Evolutionary conservation across 2,113 vertebrate genomes (phyloP).

Genomic region (Scomber scombrus): DNA sequence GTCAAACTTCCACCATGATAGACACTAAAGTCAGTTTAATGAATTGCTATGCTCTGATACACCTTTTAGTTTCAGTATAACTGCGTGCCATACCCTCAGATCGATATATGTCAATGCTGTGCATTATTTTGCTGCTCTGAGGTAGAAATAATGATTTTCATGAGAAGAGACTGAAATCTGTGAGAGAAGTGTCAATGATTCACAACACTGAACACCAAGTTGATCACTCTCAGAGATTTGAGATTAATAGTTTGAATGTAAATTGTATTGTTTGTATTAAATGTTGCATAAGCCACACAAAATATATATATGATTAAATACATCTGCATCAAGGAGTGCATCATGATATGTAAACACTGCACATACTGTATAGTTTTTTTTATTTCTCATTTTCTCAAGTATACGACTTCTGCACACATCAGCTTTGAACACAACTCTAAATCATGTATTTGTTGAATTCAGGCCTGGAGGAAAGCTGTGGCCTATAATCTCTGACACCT

Average conservation of each 20-base stretch:
- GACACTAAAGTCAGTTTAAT: conserved; percentile 20
- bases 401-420: conserved; percentile 21
- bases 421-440: conserved; percentile 36
- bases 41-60: conserved; percentile 4
- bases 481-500: conserved; percentile 19
- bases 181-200: background rate
- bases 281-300: background rate
- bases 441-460: conserved; percentile 41
- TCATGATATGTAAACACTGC: background rate
- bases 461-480: conserved; percentile 11
- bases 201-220: background rate
- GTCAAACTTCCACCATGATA: conserved; percentile 13
- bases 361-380: background rate
- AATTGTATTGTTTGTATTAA: conserved; percentile 1
- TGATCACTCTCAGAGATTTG: background rate
- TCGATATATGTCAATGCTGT: conserved; percentile 48
- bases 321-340: background rate
- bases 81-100: conserved; percentile 5
- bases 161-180: conserved; percentile 16
- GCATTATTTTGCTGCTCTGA: conserved; percentile 31
- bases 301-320: background rate
- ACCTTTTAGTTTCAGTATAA: conserved; percentile 13
- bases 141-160: conserved; percentile 40
- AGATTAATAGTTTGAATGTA: conserved; percentile 3
- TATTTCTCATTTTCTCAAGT: background rate